Evolutionary conservation across 2,113 vertebrate genomes (phyloP).

Genomic region (Acanthochromis polyacanthus): DNA sequence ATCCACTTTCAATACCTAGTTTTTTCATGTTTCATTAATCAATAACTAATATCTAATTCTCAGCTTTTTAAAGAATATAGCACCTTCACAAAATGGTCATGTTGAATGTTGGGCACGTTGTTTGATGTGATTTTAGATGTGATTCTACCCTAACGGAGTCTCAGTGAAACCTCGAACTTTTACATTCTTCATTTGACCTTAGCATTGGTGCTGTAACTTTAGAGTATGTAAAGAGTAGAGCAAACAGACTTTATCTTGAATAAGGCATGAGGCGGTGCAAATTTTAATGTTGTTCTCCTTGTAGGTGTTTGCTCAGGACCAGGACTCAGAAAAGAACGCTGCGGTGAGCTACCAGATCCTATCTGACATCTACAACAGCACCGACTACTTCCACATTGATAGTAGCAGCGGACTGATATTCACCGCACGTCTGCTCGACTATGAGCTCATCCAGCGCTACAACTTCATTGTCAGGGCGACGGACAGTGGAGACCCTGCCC

Average conservation of each 20-base stretch:
- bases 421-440: conserved; percentile 91
- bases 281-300: conserved; percentile 30
- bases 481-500: conserved; percentile 91
- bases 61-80: not conserved
- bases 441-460: conserved; percentile 89
- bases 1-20: not conserved
- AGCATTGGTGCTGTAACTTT: conserved; percentile 6
- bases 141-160: not conserved
- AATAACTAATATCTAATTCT: not conserved
- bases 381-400: conserved; percentile 94
- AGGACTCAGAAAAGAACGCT: conserved; percentile 91
- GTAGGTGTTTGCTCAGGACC: conserved; percentile 90
- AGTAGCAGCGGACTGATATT: conserved; percentile 90
- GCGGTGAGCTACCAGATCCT: conserved; percentile 93
- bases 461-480: conserved; percentile 91
- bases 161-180: conserved; percentile 13
- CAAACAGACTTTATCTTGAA: conserved; percentile 48
- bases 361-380: conserved; percentile 93
- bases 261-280: conserved; percentile 43
- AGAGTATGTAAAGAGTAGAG: not conserved
- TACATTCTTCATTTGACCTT: conserved; percentile 30
- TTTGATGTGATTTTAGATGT: not conserved
- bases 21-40: not conserved
- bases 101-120: not conserved
- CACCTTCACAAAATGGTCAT: not conserved